Conservation (phyloP, 2,113 vertebrate species). For the Rutilus rutilus region DNA sequence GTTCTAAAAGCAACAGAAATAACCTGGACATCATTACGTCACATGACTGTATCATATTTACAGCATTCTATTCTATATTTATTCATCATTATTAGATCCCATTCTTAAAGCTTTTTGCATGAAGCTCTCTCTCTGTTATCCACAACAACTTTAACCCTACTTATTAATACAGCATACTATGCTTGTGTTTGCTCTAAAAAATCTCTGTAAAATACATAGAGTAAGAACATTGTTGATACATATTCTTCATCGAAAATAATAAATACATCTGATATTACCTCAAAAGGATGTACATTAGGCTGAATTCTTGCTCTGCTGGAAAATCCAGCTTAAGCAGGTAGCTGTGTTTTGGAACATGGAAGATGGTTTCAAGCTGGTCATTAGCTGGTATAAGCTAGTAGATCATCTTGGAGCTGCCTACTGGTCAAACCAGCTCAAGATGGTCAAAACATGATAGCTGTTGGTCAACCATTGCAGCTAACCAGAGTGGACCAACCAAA, state of each 20-base stretch:
- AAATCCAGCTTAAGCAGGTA: background rate
- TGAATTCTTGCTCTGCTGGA: conserved; percentile 24
- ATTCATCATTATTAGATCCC: background rate
- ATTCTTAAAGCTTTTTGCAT: background rate
- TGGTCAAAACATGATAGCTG: background rate
- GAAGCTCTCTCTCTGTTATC: background rate
- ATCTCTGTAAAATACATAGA: background rate
- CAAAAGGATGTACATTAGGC: background rate
- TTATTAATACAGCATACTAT: background rate
- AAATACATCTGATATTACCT: background rate
- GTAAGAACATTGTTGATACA: background rate
- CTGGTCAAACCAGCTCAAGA: background rate
- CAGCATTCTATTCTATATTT: background rate
- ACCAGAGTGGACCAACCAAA: background rate
- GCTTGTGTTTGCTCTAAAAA: background rate
- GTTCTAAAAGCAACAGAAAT: background rate
- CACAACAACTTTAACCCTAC: background rate
- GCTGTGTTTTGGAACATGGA: background rate
- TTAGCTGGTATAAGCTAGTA: background rate
- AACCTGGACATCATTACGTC: background rate
- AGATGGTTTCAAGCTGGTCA: background rate
- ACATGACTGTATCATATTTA: background rate
- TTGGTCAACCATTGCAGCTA: background rate
- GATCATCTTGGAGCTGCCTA: background rate
- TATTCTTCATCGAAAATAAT: background rate